phyloP scores from a whole-genome alignment of 1,140 invertebrate genomes.

The Monochamus saltuarius region DNA sequence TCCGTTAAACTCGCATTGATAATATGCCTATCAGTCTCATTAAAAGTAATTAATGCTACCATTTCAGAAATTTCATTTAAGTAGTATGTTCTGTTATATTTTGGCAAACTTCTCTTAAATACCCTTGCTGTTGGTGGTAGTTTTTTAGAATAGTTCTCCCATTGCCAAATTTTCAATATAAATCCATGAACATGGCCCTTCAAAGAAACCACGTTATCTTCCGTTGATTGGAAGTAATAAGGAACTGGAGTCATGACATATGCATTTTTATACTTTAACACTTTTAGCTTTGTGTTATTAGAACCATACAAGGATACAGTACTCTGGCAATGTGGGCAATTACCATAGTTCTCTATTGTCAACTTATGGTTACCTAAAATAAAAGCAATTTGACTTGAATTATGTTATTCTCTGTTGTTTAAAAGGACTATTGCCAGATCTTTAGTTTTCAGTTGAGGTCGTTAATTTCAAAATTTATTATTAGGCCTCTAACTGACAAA shows the following conservation, averaged over 20 bases:
- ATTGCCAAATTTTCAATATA: constrained; percentile 79
- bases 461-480: no score
- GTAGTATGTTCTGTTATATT: constrained; percentile 33
- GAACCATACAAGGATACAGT: constrained; percentile 27
- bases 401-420: no score
- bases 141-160: constrained; percentile 53
- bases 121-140: constrained; percentile 22
- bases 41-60: constrained; percentile 74
- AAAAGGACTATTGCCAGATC: no score
- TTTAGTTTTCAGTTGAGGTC: no score
- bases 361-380: constrained; percentile 25
- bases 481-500: no score
- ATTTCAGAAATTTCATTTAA: constrained; percentile 60
- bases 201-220: constrained; percentile 44
- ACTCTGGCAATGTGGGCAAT: constrained; percentile 36
- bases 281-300: constrained; percentile 26
- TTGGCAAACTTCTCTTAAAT: constrained; percentile 24
- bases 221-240: constrained; percentile 36
- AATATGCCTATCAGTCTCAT: constrained; percentile 62
- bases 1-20: constrained; percentile 74
- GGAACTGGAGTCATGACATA: constrained; percentile 41
- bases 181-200: constrained; percentile 67
- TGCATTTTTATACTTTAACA: constrained; percentile 34
- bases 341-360: constrained; percentile 28
- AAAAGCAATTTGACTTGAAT: background rate